Conservation (phyloP, 2,113 vertebrate genomes). For the Pluvianellus socialis region DNA sequence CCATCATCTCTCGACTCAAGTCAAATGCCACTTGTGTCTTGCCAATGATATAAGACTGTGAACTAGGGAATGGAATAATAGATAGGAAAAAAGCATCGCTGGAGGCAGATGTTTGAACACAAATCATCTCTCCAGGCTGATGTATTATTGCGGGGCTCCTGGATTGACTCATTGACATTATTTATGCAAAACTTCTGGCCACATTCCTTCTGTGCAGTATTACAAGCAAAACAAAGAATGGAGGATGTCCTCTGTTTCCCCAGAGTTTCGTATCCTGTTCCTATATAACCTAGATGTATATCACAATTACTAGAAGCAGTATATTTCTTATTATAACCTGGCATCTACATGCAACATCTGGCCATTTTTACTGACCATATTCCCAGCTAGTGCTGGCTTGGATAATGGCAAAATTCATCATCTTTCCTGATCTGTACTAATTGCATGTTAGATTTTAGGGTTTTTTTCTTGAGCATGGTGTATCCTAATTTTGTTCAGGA, state of each 20-base stretch:
- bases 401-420: not conserved
- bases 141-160: not conserved
- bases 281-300: not conserved
- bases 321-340: not conserved
- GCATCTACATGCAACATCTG: not conserved
- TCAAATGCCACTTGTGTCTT: conserved; percentile 56
- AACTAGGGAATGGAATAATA: conserved; percentile 14
- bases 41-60: conserved; percentile 14
- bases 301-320: not conserved
- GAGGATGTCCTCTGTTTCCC: conserved; percentile 5
- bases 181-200: conserved; percentile 55
- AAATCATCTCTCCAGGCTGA: conserved; percentile 43
- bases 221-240: not conserved
- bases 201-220: conserved; percentile 11
- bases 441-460: not conserved
- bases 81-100: not conserved
- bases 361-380: not conserved
- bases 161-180: conserved; percentile 11
- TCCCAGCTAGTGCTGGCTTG: not conserved
- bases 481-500: not conserved
- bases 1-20: not conserved
- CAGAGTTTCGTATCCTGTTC: not conserved
- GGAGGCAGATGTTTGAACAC: conserved; percentile 32
- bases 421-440: not conserved
- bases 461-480: not conserved